Evolutionary conservation across 2,797 vertebrate genomes (phyloP).

Genomic region (Pelodytes ibericus): DNA sequence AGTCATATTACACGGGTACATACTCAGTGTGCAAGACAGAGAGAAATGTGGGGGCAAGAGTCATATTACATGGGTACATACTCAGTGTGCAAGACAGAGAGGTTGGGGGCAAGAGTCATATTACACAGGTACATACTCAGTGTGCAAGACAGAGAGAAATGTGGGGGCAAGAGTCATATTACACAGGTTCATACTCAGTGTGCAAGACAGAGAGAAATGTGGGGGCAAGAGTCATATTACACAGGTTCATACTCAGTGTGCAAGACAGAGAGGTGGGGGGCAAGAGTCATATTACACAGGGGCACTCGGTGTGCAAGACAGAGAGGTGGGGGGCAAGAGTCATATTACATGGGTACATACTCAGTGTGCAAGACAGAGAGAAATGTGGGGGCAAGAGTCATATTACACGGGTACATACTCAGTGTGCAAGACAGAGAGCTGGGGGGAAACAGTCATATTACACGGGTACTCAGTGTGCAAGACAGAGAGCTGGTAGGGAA

Average conservation of each 20-base stretch:
- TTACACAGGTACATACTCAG: not conserved
- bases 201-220: not conserved
- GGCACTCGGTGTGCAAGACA: not conserved
- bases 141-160: not conserved
- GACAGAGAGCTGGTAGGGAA: no score
- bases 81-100: not conserved
- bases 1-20: not conserved
- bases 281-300: not conserved
- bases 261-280: not conserved
- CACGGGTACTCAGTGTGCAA: no score
- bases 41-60: not conserved
- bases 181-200: no score
- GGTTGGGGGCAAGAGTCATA: not conserved
- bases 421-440: no score
- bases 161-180: not conserved
- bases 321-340: no score
- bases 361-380: no score
- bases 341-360: no score
- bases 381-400: no score
- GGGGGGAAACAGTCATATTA: no score
- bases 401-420: no score
- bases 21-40: not conserved
- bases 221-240: not conserved
- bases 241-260: not conserved
- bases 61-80: not conserved